A percentile compares a stretch with the other conserved stretches of the same genome.
Evolutionary conservation across 2,888 invertebrate genomes (phyloP).

Genomic region (Oxycera nigricornis): DNA sequence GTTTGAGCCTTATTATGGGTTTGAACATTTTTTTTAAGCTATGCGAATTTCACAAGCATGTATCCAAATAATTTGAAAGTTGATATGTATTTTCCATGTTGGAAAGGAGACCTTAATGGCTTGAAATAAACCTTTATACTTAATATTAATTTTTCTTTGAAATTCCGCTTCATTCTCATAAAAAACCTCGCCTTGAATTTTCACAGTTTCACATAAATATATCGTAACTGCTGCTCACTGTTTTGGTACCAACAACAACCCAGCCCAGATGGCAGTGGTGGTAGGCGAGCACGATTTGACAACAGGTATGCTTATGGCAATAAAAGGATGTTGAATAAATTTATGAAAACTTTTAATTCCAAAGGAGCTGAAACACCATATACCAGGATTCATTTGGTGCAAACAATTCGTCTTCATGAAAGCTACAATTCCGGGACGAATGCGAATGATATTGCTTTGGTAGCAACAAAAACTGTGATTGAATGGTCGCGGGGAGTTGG

Average conservation of each 20-base stretch:
- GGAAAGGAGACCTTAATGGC: no score
- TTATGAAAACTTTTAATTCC: no score
- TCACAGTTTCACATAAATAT: constrained; percentile 60
- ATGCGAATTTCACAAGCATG: no score
- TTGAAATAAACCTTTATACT: no score
- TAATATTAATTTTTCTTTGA: no score
- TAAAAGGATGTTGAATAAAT: no score
- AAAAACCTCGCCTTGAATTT: no score
- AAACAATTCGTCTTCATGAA: constrained; percentile 62
- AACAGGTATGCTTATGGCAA: constrained; percentile 56
- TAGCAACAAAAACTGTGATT: constrained; percentile 62
- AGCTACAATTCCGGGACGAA: constrained; percentile 52
- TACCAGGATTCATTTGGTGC: constrained; percentile 61
- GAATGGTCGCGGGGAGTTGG: constrained; percentile 65
- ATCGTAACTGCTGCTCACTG: constrained; percentile 67
- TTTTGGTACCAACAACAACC: constrained; percentile 52
- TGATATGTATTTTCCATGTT: no score
- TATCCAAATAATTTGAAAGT: no score
- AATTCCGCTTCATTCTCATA: no score
- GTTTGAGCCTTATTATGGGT: no score
- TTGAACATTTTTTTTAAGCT: no score
- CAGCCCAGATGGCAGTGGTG: constrained; percentile 58
- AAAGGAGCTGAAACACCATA: constrained; percentile 51
- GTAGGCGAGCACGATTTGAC: constrained; percentile 66
- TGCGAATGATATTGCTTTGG: constrained; percentile 66